Evolutionary conservation across 2,797 vertebrate species (phyloP).

Genomic region (Onychomys leucogaster): DNA sequence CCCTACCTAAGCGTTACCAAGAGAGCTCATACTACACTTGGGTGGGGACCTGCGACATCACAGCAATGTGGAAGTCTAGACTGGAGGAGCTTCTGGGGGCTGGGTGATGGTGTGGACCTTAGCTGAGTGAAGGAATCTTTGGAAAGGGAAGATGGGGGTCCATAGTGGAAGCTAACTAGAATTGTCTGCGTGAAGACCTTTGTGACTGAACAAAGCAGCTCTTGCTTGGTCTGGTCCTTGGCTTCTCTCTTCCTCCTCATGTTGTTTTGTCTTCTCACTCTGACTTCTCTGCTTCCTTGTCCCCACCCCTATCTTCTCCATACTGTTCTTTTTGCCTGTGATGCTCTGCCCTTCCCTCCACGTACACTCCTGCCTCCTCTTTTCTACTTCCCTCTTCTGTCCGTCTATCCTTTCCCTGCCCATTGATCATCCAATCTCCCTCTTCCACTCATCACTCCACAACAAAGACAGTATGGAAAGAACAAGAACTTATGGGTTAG

Average conservation of each 20-base stretch:
- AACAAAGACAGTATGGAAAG: background rate
- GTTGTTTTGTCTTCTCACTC: background rate
- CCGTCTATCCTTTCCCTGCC: background rate
- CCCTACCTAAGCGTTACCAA: background rate
- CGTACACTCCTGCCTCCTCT: accelerated
- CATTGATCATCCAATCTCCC: background rate
- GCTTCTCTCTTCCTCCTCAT: background rate
- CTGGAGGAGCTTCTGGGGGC: background rate
- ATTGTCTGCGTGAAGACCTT: background rate
- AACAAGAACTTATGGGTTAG: background rate
- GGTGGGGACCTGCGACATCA: background rate
- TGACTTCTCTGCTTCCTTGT: background rate
- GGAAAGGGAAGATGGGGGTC: background rate
- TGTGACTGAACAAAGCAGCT: background rate
- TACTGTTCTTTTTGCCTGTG: background rate
- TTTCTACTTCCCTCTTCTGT: background rate
- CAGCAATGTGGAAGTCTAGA: background rate
- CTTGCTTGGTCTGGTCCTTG: background rate
- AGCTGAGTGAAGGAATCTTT: background rate
- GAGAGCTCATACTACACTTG: background rate
- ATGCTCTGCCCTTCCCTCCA: background rate
- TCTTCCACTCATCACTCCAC: background rate
- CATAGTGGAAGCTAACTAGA: accelerated
- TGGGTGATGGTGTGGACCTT: background rate
- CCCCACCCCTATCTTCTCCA: background rate